These are phyloP conservation scores for Drosophila elegans DNA, from an alignment of 1,140 invertebrate genomes.

Conservation along the genomic window DNA sequence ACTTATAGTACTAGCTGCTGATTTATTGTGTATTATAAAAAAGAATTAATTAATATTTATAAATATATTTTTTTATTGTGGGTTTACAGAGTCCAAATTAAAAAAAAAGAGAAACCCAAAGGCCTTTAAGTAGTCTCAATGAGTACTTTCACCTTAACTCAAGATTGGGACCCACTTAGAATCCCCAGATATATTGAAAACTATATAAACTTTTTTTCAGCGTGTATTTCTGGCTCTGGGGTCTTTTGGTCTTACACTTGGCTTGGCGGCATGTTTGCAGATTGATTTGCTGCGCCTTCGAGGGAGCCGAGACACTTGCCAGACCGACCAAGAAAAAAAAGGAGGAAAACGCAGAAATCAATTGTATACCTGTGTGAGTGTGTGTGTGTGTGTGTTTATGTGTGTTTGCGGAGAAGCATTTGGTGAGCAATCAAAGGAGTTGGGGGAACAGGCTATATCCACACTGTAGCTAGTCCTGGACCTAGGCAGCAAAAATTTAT, in stretches of 20 bases:
- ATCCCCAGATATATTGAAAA: too few species aligned
- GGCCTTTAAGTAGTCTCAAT: too few species aligned
- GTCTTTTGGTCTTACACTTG: constrained; percentile 55
- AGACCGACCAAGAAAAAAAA: constrained; percentile 39
- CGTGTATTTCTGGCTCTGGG: constrained; percentile 21
- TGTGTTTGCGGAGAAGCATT: constrained; percentile 53
- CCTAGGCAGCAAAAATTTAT: constrained; percentile 71
- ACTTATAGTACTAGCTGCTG: too few species aligned
- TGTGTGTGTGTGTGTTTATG: constrained; percentile 10
- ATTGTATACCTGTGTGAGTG: constrained; percentile 44
- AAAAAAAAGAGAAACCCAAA: too few species aligned
- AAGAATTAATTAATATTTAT: too few species aligned
- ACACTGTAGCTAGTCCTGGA: constrained; percentile 20
- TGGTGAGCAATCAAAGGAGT: constrained; percentile 67
- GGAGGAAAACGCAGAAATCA: constrained; percentile 65
- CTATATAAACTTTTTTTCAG: neutral
- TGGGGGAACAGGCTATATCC: constrained; percentile 39
- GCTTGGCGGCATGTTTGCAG: constrained; percentile 79
- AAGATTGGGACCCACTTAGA: too few species aligned
- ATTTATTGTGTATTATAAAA: too few species aligned
- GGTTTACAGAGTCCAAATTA: too few species aligned
- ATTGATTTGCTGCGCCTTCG: constrained; percentile 79
- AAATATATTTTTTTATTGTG: too few species aligned
- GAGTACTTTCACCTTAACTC: too few species aligned
- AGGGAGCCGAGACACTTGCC: constrained; percentile 75